phyloP scores from a whole-genome alignment of 2,888 invertebrate species.

The Rhagophthalmus giganteus region DNA sequence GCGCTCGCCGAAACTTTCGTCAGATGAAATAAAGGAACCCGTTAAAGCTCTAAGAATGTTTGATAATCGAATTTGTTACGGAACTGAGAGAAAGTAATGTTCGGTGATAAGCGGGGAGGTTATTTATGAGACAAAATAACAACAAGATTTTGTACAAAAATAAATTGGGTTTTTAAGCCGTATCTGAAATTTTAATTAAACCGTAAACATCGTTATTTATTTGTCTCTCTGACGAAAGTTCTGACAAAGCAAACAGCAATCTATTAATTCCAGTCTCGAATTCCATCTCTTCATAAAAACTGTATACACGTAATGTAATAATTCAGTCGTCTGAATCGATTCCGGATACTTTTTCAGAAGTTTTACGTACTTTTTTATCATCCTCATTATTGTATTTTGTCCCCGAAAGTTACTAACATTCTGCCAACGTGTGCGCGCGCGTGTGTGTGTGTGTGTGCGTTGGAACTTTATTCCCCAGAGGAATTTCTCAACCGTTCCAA shows the following conservation, averaged over 20 bases:
- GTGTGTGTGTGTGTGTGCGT: slow-evolving; percentile 31
- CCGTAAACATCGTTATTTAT: too few species aligned
- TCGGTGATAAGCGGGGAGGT: too few species aligned
- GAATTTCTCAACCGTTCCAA: slow-evolving; percentile 25
- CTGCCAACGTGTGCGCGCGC: slow-evolving; percentile 30
- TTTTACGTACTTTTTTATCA: slow-evolving; percentile 33
- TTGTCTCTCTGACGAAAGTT: background rate
- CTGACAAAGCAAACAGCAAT: background rate
- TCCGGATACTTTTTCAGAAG: slow-evolving; percentile 28
- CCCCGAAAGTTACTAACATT: slow-evolving; percentile 29
- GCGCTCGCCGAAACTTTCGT: too few species aligned
- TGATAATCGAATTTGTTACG: too few species aligned
- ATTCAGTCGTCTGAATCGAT: slow-evolving; percentile 16
- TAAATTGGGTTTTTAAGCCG: too few species aligned
- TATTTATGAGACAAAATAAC: too few species aligned
- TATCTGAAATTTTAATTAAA: too few species aligned
- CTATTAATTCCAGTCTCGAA: background rate
- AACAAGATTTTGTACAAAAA: too few species aligned
- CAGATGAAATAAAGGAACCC: too few species aligned
- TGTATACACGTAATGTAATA: background rate
- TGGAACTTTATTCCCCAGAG: slow-evolving; percentile 30
- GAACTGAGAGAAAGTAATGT: too few species aligned
- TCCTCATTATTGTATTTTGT: slow-evolving; percentile 33
- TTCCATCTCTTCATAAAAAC: too few species aligned
- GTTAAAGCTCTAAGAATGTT: too few species aligned